Percentiles rank a stretch among this genome's conserved stretches.
Evolutionary conservation across 2,888 invertebrate species (phyloP).

Genomic region (Polyommatus iphigenia): DNA sequence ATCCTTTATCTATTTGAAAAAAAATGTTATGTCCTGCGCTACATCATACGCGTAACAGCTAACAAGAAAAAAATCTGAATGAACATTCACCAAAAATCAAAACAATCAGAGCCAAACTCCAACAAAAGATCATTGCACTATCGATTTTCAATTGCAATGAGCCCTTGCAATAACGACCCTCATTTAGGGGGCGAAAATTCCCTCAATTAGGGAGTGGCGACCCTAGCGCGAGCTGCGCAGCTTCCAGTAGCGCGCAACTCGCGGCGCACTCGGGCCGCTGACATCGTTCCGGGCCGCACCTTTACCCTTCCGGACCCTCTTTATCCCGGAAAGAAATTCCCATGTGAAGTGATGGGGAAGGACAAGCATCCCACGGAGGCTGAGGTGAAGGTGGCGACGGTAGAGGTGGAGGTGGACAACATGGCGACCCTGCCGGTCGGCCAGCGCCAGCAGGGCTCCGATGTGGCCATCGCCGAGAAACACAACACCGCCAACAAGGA

Average conservation of each 20-base stretch:
- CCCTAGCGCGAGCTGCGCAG: conserved; percentile 70
- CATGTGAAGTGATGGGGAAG: conserved; percentile 67
- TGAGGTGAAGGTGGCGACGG: conserved; percentile 94
- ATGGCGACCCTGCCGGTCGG: conserved; percentile 94
- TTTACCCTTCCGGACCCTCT: conserved; percentile 66
- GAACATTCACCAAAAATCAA: background rate
- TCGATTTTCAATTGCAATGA: conserved; percentile 31
- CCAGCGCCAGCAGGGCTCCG: conserved; percentile 84
- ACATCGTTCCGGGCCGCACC: conserved; percentile 62
- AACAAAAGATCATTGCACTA: background rate
- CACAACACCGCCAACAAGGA: conserved; percentile 91
- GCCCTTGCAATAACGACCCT: conserved; percentile 33
- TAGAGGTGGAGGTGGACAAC: conserved; percentile 93
- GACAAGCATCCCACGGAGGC: conserved; percentile 80
- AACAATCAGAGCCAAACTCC: background rate
- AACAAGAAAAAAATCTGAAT: background rate
- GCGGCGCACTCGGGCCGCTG: conserved; percentile 58
- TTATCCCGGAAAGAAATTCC: conserved; percentile 46
- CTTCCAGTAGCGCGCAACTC: conserved; percentile 76
- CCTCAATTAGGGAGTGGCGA: conserved; percentile 63
- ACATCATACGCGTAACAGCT: too few relatives aligned
- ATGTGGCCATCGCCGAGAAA: conserved; percentile 88
- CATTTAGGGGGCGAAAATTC: conserved; percentile 50
- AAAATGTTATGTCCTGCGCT: too few relatives aligned
- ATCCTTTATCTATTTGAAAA: too few relatives aligned